These are phyloP conservation scores for Plecotus auritus DNA, from an alignment of 2,113 vertebrate species.

Conservation along the genomic window DNA sequence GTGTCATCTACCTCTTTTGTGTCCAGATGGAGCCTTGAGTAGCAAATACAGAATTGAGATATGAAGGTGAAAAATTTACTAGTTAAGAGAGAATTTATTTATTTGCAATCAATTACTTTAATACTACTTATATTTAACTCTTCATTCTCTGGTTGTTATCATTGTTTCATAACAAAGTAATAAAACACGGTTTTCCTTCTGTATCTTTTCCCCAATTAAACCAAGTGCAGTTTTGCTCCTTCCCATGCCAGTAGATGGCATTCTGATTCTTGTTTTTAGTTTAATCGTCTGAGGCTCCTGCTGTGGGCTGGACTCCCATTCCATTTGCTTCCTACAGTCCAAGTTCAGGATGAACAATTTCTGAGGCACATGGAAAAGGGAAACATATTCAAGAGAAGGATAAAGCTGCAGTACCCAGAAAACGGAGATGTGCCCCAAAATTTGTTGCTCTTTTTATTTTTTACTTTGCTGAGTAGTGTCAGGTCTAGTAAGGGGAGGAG, in stretches of 20 bases:
- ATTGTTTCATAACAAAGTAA: not conserved
- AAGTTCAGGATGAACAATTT: not conserved
- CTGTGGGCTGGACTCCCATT: not conserved
- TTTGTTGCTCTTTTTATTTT: not conserved
- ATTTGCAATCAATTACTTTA: not conserved
- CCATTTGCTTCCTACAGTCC: not conserved
- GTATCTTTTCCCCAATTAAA: not conserved
- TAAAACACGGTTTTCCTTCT: not conserved
- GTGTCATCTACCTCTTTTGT: not conserved
- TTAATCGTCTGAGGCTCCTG: conserved; percentile 13
- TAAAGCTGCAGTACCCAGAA: not conserved
- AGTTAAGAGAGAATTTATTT: not conserved
- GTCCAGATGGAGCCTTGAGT: not conserved
- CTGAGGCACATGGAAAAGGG: not conserved
- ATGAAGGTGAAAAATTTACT: not conserved
- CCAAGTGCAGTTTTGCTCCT: not conserved
- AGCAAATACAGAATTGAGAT: not conserved
- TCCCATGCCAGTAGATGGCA: conserved; percentile 75
- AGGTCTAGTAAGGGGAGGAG: not conserved
- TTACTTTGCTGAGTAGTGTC: not conserved
- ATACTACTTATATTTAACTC: not conserved
- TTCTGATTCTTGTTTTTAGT: conserved; percentile 74
- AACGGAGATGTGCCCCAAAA: not conserved
- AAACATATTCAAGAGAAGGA: not conserved
- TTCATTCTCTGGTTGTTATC: not conserved